Evolutionary conservation across 2,797 vertebrate genomes (phyloP).

Genomic region (Anas capensis): DNA sequence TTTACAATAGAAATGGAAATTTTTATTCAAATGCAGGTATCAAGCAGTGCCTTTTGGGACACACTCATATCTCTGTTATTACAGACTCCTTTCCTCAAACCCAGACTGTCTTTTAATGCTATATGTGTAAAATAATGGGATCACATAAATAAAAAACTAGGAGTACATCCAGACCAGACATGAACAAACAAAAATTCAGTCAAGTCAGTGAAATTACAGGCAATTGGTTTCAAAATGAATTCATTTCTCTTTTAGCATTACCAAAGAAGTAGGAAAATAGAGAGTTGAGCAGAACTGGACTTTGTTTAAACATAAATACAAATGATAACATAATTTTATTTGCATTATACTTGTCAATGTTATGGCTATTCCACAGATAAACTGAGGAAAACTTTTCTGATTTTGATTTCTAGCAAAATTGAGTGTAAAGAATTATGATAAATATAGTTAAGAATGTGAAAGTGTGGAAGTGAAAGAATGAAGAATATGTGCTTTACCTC

Average conservation of each 20-base stretch:
- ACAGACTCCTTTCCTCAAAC: neutral
- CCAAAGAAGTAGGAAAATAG: neutral
- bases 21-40: neutral
- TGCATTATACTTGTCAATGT: neutral
- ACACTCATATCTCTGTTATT: neutral
- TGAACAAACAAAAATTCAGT: neutral
- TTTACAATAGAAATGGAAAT: neutral
- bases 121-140: neutral
- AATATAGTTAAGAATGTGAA: neutral
- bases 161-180: neutral
- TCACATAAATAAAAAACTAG: neutral
- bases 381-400: neutral
- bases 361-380: neutral
- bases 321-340: neutral
- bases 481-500: neutral
- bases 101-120: rapidly evolving
- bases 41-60: neutral
- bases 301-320: neutral
- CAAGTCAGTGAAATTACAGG: neutral
- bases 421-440: neutral
- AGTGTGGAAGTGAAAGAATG: neutral
- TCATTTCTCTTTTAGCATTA: neutral
- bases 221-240: neutral
- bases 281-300: neutral
- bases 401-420: neutral